phyloP scores from a whole-genome alignment of 37 sponge, comb jelly and placozoan species.

The Cladorhizidae sp. region DNA sequence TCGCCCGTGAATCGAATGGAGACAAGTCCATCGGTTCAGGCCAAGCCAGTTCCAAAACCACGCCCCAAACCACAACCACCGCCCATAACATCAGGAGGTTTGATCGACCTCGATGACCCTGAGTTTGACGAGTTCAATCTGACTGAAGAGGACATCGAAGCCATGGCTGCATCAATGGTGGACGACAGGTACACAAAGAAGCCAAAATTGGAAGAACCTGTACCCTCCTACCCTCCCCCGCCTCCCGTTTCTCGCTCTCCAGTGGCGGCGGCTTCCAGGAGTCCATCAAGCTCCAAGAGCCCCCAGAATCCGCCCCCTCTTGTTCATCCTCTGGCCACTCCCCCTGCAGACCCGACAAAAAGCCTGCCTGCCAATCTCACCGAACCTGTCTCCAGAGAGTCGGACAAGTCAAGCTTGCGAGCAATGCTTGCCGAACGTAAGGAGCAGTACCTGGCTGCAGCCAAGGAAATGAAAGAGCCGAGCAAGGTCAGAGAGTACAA shows the following conservation, averaged over 20 bases:
- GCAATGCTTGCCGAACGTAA: slow-evolving; percentile 56
- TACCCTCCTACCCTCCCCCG: too few species aligned
- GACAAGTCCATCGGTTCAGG: not conserved
- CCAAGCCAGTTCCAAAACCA: slow-evolving; percentile 25
- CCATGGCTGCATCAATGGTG: slow-evolving; percentile 32
- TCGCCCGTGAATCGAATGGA: not conserved
- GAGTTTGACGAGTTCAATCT: slow-evolving; percentile 70
- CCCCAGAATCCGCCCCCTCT: slow-evolving; percentile 19
- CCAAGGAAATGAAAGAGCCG: slow-evolving; percentile 38
- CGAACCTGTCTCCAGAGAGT: not conserved
- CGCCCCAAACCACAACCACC: slow-evolving; percentile 17
- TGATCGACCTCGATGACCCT: slow-evolving; percentile 56
- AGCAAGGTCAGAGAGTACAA: slow-evolving; percentile 29
- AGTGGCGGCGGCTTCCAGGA: not conserved
- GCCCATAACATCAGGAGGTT: slow-evolving; percentile 14
- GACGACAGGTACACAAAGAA: slow-evolving; percentile 48
- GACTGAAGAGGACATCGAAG: slow-evolving; percentile 56
- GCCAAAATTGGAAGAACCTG: not conserved
- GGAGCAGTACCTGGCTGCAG: slow-evolving; percentile 67
- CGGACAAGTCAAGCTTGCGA: slow-evolving; percentile 4
- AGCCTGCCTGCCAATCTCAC: slow-evolving; percentile 44
- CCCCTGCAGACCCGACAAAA: not conserved
- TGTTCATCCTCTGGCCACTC: not conserved
- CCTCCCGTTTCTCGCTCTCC: not conserved
- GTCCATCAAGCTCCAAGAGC: not conserved